Percentiles rank a stretch among this genome's conserved stretches.
These are phyloP conservation scores for Porites lobata DNA, from an alignment of 92 coral and sea anemone species.

Conservation along the genomic window DNA sequence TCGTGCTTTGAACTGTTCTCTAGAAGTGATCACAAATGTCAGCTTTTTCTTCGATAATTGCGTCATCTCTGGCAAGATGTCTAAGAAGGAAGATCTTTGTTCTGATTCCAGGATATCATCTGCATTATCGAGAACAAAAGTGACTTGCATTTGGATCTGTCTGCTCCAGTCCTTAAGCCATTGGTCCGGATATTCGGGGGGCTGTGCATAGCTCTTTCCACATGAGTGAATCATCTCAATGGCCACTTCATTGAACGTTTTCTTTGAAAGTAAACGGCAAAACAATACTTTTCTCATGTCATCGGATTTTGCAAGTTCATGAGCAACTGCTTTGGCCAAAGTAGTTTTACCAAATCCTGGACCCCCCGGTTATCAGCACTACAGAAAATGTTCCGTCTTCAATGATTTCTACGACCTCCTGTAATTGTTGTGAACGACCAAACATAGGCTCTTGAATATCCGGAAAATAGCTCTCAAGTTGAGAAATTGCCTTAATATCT, in stretches of 20 bases:
- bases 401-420: neutral
- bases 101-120: constrained; percentile 19
- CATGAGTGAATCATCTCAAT: neutral
- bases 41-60: neutral
- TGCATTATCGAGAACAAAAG: constrained; percentile 31
- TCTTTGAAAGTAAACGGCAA: neutral
- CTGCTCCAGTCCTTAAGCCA: constrained; percentile 41
- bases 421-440: constrained; percentile 27
- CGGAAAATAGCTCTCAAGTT: constrained; percentile 7
- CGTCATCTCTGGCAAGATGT: constrained; percentile 12
- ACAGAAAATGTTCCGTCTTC: neutral
- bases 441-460: neutral
- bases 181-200: constrained; percentile 7
- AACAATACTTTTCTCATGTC: neutral
- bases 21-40: constrained; percentile 36
- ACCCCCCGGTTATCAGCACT: constrained; percentile 32
- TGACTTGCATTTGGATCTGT: neutral
- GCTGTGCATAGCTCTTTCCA: neutral
- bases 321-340: constrained; percentile 22
- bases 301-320: neutral
- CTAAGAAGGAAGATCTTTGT: neutral
- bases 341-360: constrained; percentile 49
- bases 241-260: constrained; percentile 1
- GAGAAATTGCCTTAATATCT: neutral
- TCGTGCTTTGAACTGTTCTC: neutral